Evolutionary conservation across 1,140 invertebrate species (phyloP), one percentile per base, ranked within the genome.

Genomic region (Ephestia elutella): DNA sequence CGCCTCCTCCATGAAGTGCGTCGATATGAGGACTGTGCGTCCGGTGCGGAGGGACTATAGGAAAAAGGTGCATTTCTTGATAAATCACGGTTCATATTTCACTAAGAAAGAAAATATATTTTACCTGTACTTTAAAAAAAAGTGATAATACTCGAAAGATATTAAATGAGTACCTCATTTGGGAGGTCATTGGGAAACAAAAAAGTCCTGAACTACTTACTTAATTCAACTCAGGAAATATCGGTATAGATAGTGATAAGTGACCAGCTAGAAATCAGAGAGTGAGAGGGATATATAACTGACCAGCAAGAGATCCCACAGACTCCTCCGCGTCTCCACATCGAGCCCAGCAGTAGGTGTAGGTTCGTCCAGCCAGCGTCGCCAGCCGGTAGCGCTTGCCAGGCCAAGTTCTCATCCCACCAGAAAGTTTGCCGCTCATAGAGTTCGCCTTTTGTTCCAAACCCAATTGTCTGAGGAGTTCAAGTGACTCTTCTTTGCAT

Each of bases 1-100:
- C 44, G 97, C 97, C 89, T 99, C 98, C 82, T 99, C 97, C 97
- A 99, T 99, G 83, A 97, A 98, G 87, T 99, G 98, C 10, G 98
- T 99, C n/a, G 96, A 96, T 50, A 99, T 90, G 1, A 99, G 82
- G 59, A 99, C 93, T 4, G 97, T 98, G 38, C 91, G 85, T 0
- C 86, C 86, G 18, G 77, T 79, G 17, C 83, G 78, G 1, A 87
- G 71, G 2, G 73, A 71, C 82, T 1, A 59, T 9, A 54, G 7
- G 3, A 56, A 30, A 32, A 57, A 15, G 2, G 1, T 2, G 15
- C 38, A 44, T 15, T 15, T 44, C n/a, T n/a, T n/a, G n/a, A n/a
- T n/a, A n/a, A n/a, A n/a, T n/a, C n/a, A n/a, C n/a, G n/a, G n/a
- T n/a, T n/a, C n/a, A n/a, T n/a, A n/a, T n/a, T n/a, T n/a, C n/a